Evolutionary conservation across 2,797 vertebrate genomes (phyloP), one percentile per base, ranked within the genome.

Genomic region (Syngnathus rostellatus): DNA sequence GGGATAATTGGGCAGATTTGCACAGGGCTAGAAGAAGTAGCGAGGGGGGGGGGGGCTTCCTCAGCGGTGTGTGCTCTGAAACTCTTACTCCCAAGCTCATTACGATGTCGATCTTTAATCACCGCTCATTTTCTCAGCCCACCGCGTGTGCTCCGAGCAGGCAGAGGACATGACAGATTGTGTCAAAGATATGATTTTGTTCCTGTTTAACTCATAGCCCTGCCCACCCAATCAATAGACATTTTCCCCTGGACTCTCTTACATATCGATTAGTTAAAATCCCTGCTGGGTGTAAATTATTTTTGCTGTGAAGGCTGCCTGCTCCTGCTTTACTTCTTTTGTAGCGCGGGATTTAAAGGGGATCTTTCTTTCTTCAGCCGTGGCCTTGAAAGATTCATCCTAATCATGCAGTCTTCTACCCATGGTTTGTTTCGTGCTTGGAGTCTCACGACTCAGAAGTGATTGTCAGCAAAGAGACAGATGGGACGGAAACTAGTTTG

Each of bases 81-180:
- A 68, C 2, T 9, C 65, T 55, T 74, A 65, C 71, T 81, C 68
- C 72, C 72, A 41, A 65, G 70, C 58, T 63, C 55, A 68, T 80
- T 71, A 68, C 62, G 21, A 17, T 57, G 45, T 55, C 46, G 46
- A 76, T 80, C 81, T 80, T 74, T 82, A 81, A 80, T 82, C 71
- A 69, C 72, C 48, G 63, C 72, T 82, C 62, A 63, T 83, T 81
- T 80, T 71, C 71, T 72, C 63, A 46, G 55, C 39, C 68, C 74
- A 61, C 68, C 65, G 67, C 57, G 38, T 69, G 62, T 10, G 3
- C 50, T 70, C 68, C 0, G 79, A 77, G 80, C 73, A 59, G 73
- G 64, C 16, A 21, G 25, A 25, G 23, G 40, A 69, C 21, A 31
- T 25, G 38, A 19, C 14, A 5, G 21, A 57, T 64, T 50, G 21